phyloP scores from a whole-genome alignment of 2,797 vertebrate genomes.

The Gallinago stenura region DNA sequence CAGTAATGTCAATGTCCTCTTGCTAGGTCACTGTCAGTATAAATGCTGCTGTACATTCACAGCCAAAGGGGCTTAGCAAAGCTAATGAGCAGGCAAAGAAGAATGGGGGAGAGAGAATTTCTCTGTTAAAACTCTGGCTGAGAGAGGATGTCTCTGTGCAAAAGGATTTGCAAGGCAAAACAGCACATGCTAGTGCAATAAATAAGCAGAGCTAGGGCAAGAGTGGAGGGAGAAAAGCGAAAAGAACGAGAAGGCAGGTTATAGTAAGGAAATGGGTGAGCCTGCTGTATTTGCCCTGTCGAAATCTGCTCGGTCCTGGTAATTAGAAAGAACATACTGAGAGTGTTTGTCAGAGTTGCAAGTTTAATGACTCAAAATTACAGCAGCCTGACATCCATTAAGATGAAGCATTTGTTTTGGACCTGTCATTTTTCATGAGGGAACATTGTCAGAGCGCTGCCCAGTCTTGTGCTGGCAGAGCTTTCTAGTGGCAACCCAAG shows the following conservation, averaged over 20 bases:
- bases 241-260: slow-evolving; percentile 10
- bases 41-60: slow-evolving; percentile 23
- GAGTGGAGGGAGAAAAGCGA: background rate
- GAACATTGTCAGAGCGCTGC: slow-evolving; percentile 3
- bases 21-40: slow-evolving; percentile 1
- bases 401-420: slow-evolving; percentile 39
- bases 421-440: slow-evolving; percentile 58
- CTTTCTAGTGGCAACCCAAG: background rate
- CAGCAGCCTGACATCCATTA: slow-evolving; percentile 49
- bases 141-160: slow-evolving; percentile 8
- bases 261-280: background rate
- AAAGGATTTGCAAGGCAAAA: slow-evolving; percentile 62
- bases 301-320: slow-evolving; percentile 47
- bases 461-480: slow-evolving; percentile 8
- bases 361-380: slow-evolving; percentile 71
- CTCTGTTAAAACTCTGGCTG: slow-evolving; percentile 54
- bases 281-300: slow-evolving; percentile 3
- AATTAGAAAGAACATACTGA: slow-evolving; percentile 69
- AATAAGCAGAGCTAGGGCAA: background rate
- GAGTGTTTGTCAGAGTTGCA: slow-evolving; percentile 46
- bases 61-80: slow-evolving; percentile 50
- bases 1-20: background rate
- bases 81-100: slow-evolving; percentile 45
- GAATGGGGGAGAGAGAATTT: background rate
- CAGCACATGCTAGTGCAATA: slow-evolving; percentile 6